Evolutionary conservation across 2,888 invertebrate genomes (phyloP).

Genomic region (Eupithecia inturbata): DNA sequence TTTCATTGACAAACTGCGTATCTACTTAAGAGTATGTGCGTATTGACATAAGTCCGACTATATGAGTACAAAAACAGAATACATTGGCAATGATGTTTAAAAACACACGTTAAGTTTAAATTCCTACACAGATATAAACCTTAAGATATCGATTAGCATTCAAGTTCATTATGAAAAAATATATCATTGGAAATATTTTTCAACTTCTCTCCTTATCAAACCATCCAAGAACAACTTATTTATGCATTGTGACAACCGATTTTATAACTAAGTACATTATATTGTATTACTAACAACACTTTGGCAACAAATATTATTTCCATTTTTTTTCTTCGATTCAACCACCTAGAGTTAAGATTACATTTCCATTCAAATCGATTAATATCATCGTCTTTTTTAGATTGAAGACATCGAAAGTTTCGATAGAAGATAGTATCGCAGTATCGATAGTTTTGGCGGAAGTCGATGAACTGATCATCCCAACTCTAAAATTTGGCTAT

Average conservation of each 20-base stretch:
- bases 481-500: constrained; percentile 69
- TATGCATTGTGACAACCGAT: constrained; percentile 82
- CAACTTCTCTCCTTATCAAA: constrained; percentile 81
- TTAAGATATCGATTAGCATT: constrained; percentile 81
- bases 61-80: constrained; percentile 49
- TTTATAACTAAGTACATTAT: constrained; percentile 75
- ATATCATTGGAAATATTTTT: constrained; percentile 84
- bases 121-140: constrained; percentile 83
- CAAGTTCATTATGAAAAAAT: constrained; percentile 84
- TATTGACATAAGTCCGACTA: constrained; percentile 30
- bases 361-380: constrained; percentile 63
- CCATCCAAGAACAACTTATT: constrained; percentile 83
- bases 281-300: constrained; percentile 82
- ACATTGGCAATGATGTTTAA: constrained; percentile 70
- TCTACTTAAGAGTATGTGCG: constrained; percentile 38
- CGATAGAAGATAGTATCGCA: constrained; percentile 59
- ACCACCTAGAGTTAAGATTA: constrained; percentile 74
- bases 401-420: constrained; percentile 75
- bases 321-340: constrained; percentile 65
- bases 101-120: constrained; percentile 81
- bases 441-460: constrained; percentile 54
- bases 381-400: constrained; percentile 68
- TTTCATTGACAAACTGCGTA: background rate
- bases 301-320: constrained; percentile 84
- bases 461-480: constrained; percentile 58